Conservation (phyloP, 2,888 invertebrate species). For the Entomobrya proxima region DNA sequence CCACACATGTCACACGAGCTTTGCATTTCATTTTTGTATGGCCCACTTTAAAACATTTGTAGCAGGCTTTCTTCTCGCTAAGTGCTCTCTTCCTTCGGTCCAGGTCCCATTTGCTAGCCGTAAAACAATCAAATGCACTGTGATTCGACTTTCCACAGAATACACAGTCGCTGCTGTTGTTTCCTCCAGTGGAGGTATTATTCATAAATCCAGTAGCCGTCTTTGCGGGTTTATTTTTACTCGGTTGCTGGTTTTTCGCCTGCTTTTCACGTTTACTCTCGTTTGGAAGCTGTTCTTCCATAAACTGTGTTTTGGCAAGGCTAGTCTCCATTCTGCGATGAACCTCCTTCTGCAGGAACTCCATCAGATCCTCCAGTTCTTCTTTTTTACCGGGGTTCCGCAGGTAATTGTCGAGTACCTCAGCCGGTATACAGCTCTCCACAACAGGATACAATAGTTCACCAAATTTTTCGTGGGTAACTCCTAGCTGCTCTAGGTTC, state of each 20-base stretch:
- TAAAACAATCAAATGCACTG: not conserved
- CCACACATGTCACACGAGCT: not conserved
- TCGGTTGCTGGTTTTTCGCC: too few species aligned
- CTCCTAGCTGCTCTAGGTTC: not conserved
- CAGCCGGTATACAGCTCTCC: not conserved
- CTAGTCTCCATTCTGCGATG: not conserved
- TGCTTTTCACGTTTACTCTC: not conserved
- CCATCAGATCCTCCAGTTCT: not conserved
- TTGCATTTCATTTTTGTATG: not conserved
- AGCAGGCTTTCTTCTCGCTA: not conserved
- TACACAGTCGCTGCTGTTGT: not conserved
- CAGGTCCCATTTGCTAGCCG: not conserved
- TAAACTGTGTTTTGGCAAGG: not conserved
- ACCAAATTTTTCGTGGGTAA: not conserved
- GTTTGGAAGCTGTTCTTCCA: not conserved
- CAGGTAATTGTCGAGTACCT: not conserved
- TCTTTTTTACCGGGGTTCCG: not conserved
- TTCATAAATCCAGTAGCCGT: not conserved
- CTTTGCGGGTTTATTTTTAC: not conserved
- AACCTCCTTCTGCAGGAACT: constrained; percentile 3
- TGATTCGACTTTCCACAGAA: not conserved
- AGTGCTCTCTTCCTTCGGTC: not conserved
- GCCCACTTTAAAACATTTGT: not conserved
- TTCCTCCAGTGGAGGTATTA: not conserved
- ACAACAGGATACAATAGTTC: not conserved